Conservation (phyloP, 2,113 vertebrate genomes). For the Pterocles gutturalis region DNA sequence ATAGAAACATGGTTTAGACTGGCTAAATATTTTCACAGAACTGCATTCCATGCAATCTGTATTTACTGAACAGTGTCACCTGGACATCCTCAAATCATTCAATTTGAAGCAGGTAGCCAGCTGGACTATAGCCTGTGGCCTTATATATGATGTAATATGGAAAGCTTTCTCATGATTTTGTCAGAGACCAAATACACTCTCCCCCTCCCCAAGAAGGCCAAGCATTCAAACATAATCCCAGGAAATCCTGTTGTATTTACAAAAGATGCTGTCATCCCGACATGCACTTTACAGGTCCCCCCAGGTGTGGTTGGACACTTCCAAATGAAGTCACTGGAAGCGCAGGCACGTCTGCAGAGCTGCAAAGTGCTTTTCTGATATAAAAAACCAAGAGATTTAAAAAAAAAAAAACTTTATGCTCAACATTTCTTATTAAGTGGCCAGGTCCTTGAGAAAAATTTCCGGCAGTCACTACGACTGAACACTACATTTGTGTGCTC, state of each 20-base stretch:
- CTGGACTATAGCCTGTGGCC: background rate
- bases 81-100: background rate
- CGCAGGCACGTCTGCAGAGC: background rate
- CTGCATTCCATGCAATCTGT: background rate
- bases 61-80: background rate
- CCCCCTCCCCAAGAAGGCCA: background rate
- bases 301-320: background rate
- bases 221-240: constrained; percentile 30
- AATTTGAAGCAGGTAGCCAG: background rate
- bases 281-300: background rate
- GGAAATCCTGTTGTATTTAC: constrained; percentile 44
- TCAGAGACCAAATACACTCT: background rate
- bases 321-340: constrained; percentile 9
- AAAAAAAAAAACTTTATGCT: background rate
- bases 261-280: background rate
- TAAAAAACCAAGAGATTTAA: background rate
- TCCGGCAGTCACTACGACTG: background rate
- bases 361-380: background rate
- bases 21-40: background rate
- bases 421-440: background rate
- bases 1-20: background rate
- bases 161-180: background rate
- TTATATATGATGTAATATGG: background rate
- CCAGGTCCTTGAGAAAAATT: background rate
- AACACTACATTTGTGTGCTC: background rate